These are phyloP conservation scores for Gopherus flavomarginatus DNA, from an alignment of 2,113 vertebrate genomes.

Conservation along the genomic window DNA sequence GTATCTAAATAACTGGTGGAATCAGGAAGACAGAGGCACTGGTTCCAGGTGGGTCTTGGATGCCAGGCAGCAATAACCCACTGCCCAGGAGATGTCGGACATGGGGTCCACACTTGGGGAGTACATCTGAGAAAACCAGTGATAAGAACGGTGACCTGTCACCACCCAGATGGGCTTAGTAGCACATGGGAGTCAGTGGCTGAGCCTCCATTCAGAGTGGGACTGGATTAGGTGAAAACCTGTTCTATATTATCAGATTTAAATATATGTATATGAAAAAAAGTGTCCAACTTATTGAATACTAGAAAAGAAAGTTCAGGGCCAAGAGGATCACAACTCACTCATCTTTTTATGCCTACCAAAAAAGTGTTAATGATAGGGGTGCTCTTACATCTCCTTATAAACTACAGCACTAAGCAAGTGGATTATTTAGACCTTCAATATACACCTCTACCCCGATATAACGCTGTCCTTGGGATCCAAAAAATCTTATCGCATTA, in stretches of 20 bases:
- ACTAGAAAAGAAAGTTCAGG: not conserved
- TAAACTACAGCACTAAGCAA: not conserved
- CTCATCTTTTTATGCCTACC: not conserved
- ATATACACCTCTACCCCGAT: too few species aligned
- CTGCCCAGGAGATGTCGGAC: not conserved
- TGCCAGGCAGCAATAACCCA: not conserved
- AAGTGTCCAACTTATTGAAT: not conserved
- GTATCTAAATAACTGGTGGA: too few species aligned
- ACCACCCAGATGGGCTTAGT: not conserved
- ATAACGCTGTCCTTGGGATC: too few species aligned
- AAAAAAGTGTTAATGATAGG: not conserved
- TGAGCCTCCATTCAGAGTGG: not conserved
- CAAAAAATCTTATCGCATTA: too few species aligned
- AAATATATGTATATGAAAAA: too few species aligned
- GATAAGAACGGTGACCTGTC: rapidly evolving
- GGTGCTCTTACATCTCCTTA: not conserved
- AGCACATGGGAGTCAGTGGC: rapidly evolving
- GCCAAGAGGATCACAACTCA: not conserved
- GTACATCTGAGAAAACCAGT: not conserved
- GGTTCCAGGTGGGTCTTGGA: too few species aligned
- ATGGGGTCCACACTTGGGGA: not conserved
- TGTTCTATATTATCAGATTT: too few species aligned
- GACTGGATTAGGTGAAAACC: not conserved
- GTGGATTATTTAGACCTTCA: not conserved
- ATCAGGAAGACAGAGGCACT: too few species aligned